These are phyloP conservation scores for Drosophila longiperda DNA, from an alignment of 2,888 invertebrate genomes.

Conservation along the genomic window DNA sequence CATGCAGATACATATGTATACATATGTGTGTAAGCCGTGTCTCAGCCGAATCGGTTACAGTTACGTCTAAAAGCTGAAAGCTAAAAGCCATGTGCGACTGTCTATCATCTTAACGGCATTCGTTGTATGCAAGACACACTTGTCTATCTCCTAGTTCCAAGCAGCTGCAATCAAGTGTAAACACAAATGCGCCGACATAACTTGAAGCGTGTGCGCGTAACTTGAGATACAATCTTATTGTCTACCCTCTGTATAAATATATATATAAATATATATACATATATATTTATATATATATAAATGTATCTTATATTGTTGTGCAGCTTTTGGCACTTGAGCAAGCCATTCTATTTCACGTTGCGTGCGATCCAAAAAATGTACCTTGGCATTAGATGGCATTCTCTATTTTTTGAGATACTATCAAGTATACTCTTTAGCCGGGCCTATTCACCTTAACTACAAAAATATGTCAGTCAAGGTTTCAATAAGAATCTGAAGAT, in stretches of 20 bases:
- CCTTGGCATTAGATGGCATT: conserved; percentile 25
- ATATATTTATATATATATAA: not conserved
- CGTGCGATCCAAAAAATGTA: conserved; percentile 10
- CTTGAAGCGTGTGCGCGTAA: conserved; percentile 55
- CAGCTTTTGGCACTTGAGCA: conserved; percentile 23
- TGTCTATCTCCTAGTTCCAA: conserved; percentile 66
- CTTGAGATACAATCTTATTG: conserved; percentile 53
- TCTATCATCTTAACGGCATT: conserved; percentile 53
- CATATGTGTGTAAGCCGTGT: conserved; percentile 6
- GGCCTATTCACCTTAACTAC: conserved; percentile 8
- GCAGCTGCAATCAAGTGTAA: conserved; percentile 73
- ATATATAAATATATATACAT: not conserved
- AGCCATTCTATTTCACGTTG: conserved; percentile 9
- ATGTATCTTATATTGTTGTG: not conserved
- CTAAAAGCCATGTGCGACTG: conserved; percentile 5
- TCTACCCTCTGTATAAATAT: conserved; percentile 6
- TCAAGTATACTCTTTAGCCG: not conserved
- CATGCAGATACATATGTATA: conserved; percentile 33
- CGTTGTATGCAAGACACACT: conserved; percentile 58
- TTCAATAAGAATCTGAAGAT: conserved; percentile 5
- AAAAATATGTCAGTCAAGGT: not conserved
- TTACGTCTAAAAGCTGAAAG: conserved; percentile 17
- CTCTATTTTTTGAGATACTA: conserved; percentile 4
- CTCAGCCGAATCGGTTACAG: conserved; percentile 36
- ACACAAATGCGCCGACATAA: conserved; percentile 60